A percentile compares a stretch with the other conserved stretches of the same genome.
These are phyloP conservation scores for Poeciliopsis infans DNA, from an alignment of 2,797 vertebrate genomes.

Conservation along the genomic window DNA sequence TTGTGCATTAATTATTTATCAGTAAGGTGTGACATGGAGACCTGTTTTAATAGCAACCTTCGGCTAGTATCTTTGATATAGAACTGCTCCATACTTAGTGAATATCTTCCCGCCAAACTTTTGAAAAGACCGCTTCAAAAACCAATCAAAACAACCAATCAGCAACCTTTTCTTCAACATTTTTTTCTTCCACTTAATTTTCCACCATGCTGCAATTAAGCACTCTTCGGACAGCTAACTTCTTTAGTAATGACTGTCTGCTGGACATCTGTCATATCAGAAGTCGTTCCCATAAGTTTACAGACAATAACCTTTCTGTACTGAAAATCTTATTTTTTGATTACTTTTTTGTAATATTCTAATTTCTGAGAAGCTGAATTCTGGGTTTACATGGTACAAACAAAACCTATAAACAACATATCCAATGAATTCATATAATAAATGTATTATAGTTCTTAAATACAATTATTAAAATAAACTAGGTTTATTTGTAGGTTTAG, in stretches of 20 bases:
- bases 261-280: background rate
- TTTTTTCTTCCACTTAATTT: conserved; percentile 1
- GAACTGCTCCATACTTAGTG: background rate
- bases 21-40: background rate
- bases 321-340: background rate
- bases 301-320: background rate
- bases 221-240: background rate
- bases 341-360: background rate
- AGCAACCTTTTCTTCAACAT: background rate
- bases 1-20: background rate
- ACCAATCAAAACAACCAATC: background rate
- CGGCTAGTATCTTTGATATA: background rate
- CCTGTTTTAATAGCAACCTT: background rate
- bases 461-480: background rate
- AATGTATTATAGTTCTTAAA: background rate
- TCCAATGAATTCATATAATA: background rate
- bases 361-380: background rate
- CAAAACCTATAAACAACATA: background rate
- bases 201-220: background rate
- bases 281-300: background rate
- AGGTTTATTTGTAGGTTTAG: background rate
- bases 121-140: background rate
- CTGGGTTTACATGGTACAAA: background rate
- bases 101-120: background rate
- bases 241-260: background rate